Evolutionary conservation across 2,888 invertebrate genomes (phyloP), one percentile per base, ranked within the genome.

Genomic region (Leucania comma): DNA sequence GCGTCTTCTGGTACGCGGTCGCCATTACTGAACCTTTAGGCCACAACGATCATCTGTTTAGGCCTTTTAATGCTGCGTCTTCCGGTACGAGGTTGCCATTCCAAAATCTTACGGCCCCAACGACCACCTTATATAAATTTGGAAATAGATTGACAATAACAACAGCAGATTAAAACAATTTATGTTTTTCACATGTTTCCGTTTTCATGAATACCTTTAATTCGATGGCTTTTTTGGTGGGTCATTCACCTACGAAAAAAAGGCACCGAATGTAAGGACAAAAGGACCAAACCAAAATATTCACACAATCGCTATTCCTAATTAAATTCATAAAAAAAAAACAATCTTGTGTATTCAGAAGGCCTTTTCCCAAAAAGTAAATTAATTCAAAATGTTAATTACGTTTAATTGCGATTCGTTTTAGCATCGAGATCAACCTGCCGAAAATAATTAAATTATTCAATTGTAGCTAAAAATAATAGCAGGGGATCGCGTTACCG

Each of bases 371-470:
- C 84, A 85, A 83, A 83, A 87, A 80, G 74, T 74, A 82, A 85
- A 89, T 87, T 84, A 87, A 90, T 91, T 83, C 90, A 85, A 80
- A 86, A 90, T 89, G 87, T 59, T 88, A 89, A 90, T 89, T 81
- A 84, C 59, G 54, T 82, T 81, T 82, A 81, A 83, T 86, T 86
- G 82, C 81, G 77, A 89, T 88, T 88, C 83, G 84, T 85, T 88
- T 81, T 79, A 70, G 53, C 72, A 72, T 78, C 69, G 78, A 78
- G 81, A 80, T 81, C 81, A 86, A 83, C 81, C 78, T 84, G 78
- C 80, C 82, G 83, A 72, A 85, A 80, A 86, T 84, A 84, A 84
- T 87, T 79, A 75, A 86, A 84, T 83, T 82, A 85, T 85, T 85
- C 80, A 85, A 86, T 83, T 83, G 79, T 75, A 82, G 61, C 66